Evolutionary conservation across 2,113 vertebrate genomes (phyloP), one percentile per base, ranked within the genome.

Genomic region (Pelmatolapia mariae): DNA sequence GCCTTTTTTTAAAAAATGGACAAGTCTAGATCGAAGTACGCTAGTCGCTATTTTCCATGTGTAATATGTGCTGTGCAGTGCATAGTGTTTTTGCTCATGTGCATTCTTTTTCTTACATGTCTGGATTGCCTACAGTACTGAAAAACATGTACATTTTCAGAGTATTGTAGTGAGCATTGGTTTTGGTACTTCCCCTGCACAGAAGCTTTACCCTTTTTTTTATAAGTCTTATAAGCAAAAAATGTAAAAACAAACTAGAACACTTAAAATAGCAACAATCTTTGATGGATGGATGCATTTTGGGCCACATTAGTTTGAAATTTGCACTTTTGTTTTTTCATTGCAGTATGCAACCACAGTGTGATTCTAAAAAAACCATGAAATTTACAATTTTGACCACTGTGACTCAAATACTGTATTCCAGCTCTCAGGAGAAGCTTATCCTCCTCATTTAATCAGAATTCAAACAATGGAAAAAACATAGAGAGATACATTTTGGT

Each of bases 1-100:
- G 6, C 6, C 0, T n/a, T 36, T 36, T 56, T 59, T n/a, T 3
- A 1, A 0, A 29, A 36, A 36, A 36, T 36, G 31, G 31, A 33
- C 33, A 36, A 66, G 61, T 22, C 36, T 40, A 71, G 38, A 43
- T 43, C 0, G 38, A 71, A 43, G n/a, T 45, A 10, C 1, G 5
- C 22, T 71, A 71, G 66, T 45, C 1, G 5, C n/a, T 15, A 43
- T 73, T 45, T 73, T 73, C 38, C 36, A 71, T 43, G 1, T 68
- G 33, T 66, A 66, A 38, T 38, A 33, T 22, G 63, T 71, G 36
- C 36, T 43, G 38, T 73, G 66, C 68, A 1, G 22, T 26, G 38
- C 40, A 6, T 16, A 45, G 38, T 26, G 13, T 73, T 45, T 73
- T 24, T 73, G n/a, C 66, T 43, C 36, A 15, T 45, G 38, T 24